Conservation (phyloP, 2,888 invertebrate genomes). For the Rhaphigaster nebulosa region DNA sequence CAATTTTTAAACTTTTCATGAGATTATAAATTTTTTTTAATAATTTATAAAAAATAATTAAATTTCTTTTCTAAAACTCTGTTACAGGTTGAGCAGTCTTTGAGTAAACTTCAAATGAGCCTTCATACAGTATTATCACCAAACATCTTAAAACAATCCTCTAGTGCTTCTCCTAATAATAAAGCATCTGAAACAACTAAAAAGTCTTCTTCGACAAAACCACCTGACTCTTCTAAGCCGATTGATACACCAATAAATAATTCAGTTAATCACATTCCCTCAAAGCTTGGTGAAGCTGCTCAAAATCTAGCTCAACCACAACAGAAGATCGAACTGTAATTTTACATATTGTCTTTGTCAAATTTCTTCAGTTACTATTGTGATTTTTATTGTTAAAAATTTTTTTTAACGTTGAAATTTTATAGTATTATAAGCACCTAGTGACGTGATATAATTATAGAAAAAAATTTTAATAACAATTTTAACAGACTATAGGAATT, state of each 20-base stretch:
- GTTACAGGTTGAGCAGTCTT: constrained; percentile 82
- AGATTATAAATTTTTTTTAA: too few relatives aligned
- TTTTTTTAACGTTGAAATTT: constrained; percentile 24
- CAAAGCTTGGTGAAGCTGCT: constrained; percentile 39
- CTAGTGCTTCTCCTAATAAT: background rate
- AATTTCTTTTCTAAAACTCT: background rate
- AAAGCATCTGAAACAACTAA: constrained; percentile 41
- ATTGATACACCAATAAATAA: background rate
- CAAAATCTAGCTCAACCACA: constrained; percentile 17
- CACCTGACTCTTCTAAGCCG: constrained; percentile 22
- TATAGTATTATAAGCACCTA: constrained; percentile 35
- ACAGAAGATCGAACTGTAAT: constrained; percentile 44
- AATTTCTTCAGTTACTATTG: constrained; percentile 37
- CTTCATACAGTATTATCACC: constrained; percentile 72
- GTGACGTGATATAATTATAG: constrained; percentile 30
- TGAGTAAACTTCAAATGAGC: constrained; percentile 79
- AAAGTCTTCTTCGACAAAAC: background rate
- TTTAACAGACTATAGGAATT: constrained; percentile 20
- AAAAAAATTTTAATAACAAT: constrained; percentile 13
- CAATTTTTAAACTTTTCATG: too few relatives aligned
- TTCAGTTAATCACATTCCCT: background rate
- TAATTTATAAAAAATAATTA: too few relatives aligned
- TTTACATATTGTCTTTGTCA: constrained; percentile 2
- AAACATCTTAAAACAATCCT: constrained; percentile 30
- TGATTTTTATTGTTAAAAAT: constrained; percentile 56